Evolutionary conservation across 2,888 invertebrate species (phyloP).

Genomic region (Pseudococcus jackbeardsleyi): DNA sequence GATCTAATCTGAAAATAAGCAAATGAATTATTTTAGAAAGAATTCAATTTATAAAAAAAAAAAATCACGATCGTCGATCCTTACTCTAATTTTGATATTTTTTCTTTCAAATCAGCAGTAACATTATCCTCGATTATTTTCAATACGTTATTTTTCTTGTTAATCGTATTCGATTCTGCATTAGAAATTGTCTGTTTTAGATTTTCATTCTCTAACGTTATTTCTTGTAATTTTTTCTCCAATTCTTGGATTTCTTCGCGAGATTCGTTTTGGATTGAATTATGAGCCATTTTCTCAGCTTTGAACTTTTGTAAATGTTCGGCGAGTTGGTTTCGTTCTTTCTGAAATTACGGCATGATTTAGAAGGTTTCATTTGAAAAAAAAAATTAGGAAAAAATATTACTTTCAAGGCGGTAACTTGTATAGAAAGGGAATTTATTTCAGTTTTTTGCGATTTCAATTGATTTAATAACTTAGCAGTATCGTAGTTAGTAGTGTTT

Average conservation of each 20-base stretch:
- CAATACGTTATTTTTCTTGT: not conserved
- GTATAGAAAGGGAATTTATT: conserved; percentile 3
- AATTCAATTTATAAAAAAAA: not conserved
- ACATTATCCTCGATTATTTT: conserved; percentile 13
- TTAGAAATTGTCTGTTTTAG: not conserved
- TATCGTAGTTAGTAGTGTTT: not conserved
- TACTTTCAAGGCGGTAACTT: conserved; percentile 12
- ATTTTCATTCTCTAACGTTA: conserved; percentile 4
- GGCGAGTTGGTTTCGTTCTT: conserved; percentile 21
- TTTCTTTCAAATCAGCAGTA: not conserved
- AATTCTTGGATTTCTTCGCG: conserved; percentile 27
- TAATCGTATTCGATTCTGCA: not conserved
- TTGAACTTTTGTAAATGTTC: conserved; percentile 18
- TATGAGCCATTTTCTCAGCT: conserved; percentile 1
- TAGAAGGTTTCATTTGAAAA: not conserved
- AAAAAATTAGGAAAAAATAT: not conserved
- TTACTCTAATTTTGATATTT: conserved; percentile 32
- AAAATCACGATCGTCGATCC: not conserved
- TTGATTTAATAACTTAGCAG: conserved; percentile 30
- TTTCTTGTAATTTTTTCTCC: conserved; percentile 15
- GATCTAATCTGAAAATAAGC: conserved; percentile 18
- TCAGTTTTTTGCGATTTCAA: conserved; percentile 24
- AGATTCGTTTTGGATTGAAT: conserved; percentile 35
- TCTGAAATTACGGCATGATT: not conserved
- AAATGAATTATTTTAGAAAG: not conserved